Percentiles rank a stretch among this genome's conserved stretches.
Evolutionary conservation across 2,888 invertebrate genomes (phyloP).

Genomic region (Chalcis sispes): DNA sequence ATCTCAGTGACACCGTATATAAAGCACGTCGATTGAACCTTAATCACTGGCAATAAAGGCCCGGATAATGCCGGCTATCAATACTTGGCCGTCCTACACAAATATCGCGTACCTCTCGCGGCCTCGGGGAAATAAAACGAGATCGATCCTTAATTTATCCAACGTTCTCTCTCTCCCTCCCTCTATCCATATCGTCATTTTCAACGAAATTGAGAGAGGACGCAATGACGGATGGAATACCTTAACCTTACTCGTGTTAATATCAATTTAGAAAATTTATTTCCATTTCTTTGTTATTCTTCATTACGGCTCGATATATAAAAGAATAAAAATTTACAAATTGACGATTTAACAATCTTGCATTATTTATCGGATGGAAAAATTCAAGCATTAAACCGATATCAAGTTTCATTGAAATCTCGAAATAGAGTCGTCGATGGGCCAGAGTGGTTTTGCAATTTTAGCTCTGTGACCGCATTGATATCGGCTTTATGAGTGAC

Average conservation of each 20-base stretch:
- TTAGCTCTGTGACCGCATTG: too few relatives aligned
- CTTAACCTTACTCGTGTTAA: not conserved
- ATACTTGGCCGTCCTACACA: conserved; percentile 21
- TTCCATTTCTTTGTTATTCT: too few relatives aligned
- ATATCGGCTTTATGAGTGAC: too few relatives aligned
- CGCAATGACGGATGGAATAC: not conserved
- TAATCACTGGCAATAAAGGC: conserved; percentile 26
- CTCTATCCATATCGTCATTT: conserved; percentile 11
- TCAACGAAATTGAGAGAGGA: not conserved
- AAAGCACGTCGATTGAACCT: conserved; percentile 18
- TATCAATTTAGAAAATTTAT: too few relatives aligned
- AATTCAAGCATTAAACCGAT: too few relatives aligned
- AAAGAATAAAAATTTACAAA: too few relatives aligned
- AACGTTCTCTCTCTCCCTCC: not conserved
- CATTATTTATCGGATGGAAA: too few relatives aligned
- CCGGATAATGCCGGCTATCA: conserved; percentile 30
- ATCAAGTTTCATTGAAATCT: too few relatives aligned
- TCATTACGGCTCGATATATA: too few relatives aligned
- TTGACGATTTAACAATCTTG: too few relatives aligned
- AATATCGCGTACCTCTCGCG: not conserved
- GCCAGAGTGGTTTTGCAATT: too few relatives aligned
- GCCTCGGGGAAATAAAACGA: conserved; percentile 7
- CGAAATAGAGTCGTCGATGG: too few relatives aligned
- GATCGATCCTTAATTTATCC: conserved; percentile 27
- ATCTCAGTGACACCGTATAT: conserved; percentile 7